phyloP scores from a whole-genome alignment of 2,888 invertebrate species.

The Yponomeuta sedellus region DNA sequence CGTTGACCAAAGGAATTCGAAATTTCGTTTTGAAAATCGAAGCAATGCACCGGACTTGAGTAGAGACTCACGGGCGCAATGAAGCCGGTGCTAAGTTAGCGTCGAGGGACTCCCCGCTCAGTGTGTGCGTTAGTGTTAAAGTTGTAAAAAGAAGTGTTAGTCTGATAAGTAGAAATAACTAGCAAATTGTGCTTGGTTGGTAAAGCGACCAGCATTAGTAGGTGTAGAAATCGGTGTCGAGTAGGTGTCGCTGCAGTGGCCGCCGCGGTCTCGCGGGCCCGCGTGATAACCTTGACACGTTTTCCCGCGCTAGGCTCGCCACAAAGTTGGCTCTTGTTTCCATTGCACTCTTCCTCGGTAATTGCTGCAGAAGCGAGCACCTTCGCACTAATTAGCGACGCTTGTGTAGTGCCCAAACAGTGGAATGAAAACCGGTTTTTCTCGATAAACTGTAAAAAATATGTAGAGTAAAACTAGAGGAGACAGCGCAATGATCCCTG shows the following conservation, averaged over 20 bases:
- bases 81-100: background rate
- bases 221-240: constrained; percentile 23
- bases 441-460: constrained; percentile 11
- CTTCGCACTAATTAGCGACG: constrained; percentile 41
- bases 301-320: constrained; percentile 63
- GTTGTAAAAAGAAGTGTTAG: background rate
- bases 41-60: background rate
- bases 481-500: constrained; percentile 36
- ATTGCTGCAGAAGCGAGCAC: constrained; percentile 54
- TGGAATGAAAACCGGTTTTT: background rate
- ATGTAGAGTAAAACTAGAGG: background rate
- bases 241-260: constrained; percentile 35
- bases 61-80: background rate
- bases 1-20: constrained; percentile 51
- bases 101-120: background rate
- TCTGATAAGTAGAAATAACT: background rate
- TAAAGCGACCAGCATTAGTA: background rate
- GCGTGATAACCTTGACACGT: constrained; percentile 66
- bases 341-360: constrained; percentile 66
- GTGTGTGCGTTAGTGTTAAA: background rate
- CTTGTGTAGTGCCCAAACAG: constrained; percentile 16
- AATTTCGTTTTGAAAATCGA: constrained; percentile 56
- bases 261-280: constrained; percentile 53
- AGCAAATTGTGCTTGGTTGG: background rate
- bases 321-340: constrained; percentile 52